A percentile compares a stretch with the other conserved stretches of the same genome.
phyloP scores from a whole-genome alignment of 1,140 invertebrate genomes.

The Pectinophora gossypiella region DNA sequence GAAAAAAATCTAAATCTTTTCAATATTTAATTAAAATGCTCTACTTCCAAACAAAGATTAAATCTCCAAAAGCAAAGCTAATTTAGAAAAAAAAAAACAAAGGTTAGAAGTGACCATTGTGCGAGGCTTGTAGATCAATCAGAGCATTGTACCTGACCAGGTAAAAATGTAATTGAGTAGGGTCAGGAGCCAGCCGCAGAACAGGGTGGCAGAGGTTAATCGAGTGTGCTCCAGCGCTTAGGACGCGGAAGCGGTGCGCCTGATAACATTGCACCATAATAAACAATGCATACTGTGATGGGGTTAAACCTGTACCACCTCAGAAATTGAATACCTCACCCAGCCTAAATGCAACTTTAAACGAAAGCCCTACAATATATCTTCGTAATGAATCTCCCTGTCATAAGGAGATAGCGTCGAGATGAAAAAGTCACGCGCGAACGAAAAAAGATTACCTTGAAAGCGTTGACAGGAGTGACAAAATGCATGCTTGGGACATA shows the following conservation, averaged over 20 bases:
- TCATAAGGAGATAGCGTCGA: background rate
- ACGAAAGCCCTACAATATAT: background rate
- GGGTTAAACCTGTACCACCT: background rate
- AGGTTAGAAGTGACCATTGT: background rate
- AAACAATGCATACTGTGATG: conserved; percentile 3
- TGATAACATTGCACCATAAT: conserved; percentile 7
- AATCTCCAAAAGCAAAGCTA: background rate
- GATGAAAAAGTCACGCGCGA: background rate
- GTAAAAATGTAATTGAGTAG: conserved; percentile 51
- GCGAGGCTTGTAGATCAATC: conserved; percentile 31
- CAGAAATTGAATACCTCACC: background rate
- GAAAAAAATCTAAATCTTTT: too few species aligned
- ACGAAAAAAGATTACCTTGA: background rate
- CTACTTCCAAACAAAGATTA: too few species aligned
- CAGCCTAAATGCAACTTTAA: background rate
- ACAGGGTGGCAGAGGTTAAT: conserved; percentile 52
- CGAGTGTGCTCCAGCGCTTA: conserved; percentile 30
- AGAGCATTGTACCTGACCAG: conserved; percentile 29
- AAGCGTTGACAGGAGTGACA: background rate
- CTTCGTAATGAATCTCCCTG: background rate
- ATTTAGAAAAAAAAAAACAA: background rate
- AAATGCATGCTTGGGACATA: background rate
- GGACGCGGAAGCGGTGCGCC: conserved; percentile 20
- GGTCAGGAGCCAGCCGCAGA: conserved; percentile 30
- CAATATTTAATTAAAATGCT: too few species aligned